Evolutionary conservation across 2,113 vertebrate species (phyloP), one percentile per base, ranked within the genome.

Genomic region (Etia nguti): DNA sequence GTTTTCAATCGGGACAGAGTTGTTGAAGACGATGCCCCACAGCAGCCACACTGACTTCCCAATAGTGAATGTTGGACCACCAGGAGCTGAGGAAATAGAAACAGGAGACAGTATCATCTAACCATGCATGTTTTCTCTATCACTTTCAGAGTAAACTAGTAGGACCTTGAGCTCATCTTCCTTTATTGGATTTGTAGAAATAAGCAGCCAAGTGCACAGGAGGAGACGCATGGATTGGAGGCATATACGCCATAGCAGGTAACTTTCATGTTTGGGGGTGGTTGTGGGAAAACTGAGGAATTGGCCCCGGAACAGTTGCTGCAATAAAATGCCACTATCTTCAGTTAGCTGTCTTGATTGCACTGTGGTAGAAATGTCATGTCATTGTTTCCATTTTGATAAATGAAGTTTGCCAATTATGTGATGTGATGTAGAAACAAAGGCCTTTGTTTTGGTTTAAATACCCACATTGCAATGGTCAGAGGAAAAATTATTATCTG

Each of bases 11-110:
- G 99, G 99, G 77, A 99, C 99, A 0, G 99, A 99, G 94, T 99
- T 99, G 95, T 99, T 99, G 96, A 99, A 99, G 91, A 99, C 98
- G 84, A 99, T 97, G 1, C 98, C 98, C 99, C 99, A 99, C 79
- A 99, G 95, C 87, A 99, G 96, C 99, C 99, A 99, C 90, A 99
- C 97, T 0, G 98, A 99, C 95, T 99, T 99, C 87, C 99, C 99
- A 0, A 99, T 98, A 70, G 99, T 99, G 95, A 99, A 99, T 48
- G 98, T 97, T 1, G 99, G 98, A 24, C 99, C 98, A 3, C 98
- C 98, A 0, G 97, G 93, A 91, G 96, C 99, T 98, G 92, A 88
- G 84, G 36, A 13, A 62, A 1, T 12, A 87, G 20, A 62, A 9
- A 8, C 5, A 6, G 22, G 22, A 65, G 54, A 59, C 3, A n/a